phyloP scores from a whole-genome alignment of 2,113 vertebrate genomes.

The Rhea americana region DNA sequence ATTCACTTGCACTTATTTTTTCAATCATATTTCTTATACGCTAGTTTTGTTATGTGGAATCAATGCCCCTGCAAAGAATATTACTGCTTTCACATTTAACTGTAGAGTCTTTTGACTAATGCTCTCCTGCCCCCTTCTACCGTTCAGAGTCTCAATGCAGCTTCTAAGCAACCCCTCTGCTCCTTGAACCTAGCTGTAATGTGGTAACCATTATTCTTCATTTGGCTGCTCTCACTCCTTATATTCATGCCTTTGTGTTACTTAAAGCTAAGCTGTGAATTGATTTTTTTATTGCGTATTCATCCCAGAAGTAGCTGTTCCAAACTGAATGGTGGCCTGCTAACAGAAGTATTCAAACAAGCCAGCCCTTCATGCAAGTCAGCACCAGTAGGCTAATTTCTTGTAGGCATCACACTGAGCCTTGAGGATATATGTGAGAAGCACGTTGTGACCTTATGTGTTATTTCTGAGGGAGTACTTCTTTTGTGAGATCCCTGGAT shows the following conservation, averaged over 20 bases:
- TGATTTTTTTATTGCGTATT: not conserved
- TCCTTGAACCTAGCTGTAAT: not conserved
- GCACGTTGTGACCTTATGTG: not conserved
- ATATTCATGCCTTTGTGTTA: not conserved
- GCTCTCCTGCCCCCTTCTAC: not conserved
- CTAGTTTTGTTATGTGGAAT: not conserved
- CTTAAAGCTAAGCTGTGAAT: not conserved
- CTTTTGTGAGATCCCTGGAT: not conserved
- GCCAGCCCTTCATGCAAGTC: not conserved
- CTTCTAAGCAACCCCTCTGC: not conserved
- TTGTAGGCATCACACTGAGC: not conserved
- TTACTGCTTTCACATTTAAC: not conserved
- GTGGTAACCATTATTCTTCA: not conserved
- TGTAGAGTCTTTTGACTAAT: not conserved
- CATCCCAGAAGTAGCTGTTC: not conserved
- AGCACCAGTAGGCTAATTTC: not conserved
- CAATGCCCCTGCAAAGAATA: not conserved
- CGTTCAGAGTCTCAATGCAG: not conserved
- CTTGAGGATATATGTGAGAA: not conserved
- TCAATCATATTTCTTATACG: not conserved
- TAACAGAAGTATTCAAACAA: not conserved
- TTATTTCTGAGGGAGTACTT: not conserved
- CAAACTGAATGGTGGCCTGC: not conserved
- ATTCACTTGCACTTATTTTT: not conserved
- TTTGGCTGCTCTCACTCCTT: not conserved